phyloP scores from a whole-genome alignment of 2,113 vertebrate species.

The Tupaia chinensis region DNA sequence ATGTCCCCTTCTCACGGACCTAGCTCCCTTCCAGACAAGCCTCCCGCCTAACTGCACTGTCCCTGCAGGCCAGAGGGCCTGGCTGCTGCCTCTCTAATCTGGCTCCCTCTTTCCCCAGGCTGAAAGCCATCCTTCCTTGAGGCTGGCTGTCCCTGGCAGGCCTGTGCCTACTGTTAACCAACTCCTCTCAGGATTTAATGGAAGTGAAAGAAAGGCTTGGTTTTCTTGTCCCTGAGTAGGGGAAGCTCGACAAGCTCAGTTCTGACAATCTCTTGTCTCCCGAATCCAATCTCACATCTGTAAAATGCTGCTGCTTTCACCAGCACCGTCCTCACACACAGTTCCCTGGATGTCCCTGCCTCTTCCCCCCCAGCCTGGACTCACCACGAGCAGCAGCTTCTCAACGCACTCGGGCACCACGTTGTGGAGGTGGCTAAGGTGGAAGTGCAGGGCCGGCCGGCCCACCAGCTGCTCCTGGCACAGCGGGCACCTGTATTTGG shows the following conservation, averaged over 20 bases:
- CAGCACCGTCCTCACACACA: background rate
- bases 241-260: background rate
- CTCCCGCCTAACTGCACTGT: background rate
- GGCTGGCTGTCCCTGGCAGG: background rate
- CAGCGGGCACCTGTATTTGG: constrained; percentile 84
- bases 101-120: background rate
- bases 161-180: background rate
- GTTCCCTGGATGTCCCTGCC: background rate
- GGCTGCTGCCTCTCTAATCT: background rate
- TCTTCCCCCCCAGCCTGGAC: background rate
- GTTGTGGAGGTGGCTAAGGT: constrained; percentile 86
- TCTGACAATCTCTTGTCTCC: background rate
- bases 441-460: constrained; percentile 80
- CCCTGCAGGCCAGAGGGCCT: background rate
- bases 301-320: background rate
- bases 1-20: background rate
- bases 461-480: constrained; percentile 86
- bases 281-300: background rate
- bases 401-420: constrained; percentile 87
- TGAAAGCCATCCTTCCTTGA: background rate
- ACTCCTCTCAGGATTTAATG: background rate
- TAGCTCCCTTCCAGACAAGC: background rate
- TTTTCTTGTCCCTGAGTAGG: background rate
- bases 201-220: background rate
- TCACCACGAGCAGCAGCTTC: constrained; percentile 86